A percentile compares a stretch with the other conserved stretches of the same genome.
Evolutionary conservation across 2,797 vertebrate species (phyloP).

Genomic region (Neopelma chrysocephalum): DNA sequence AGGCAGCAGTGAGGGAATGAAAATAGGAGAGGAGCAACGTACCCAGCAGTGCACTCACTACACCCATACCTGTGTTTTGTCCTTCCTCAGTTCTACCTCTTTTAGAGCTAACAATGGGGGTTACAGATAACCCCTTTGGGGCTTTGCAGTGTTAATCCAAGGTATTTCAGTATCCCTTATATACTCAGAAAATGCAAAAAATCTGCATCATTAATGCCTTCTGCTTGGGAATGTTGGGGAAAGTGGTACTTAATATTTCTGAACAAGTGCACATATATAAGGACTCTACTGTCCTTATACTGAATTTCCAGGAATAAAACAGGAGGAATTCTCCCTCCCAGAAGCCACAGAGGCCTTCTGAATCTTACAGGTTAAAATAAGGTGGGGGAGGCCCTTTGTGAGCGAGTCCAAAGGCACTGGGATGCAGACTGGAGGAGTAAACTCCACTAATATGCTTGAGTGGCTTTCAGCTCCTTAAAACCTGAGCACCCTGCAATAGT

Average conservation of each 20-base stretch:
- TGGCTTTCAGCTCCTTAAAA: not conserved
- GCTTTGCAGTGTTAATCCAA: not conserved
- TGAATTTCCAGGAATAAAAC: not conserved
- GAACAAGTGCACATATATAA: rapidly evolving
- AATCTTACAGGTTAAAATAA: not conserved
- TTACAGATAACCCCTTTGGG: not conserved
- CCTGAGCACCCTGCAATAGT: not conserved
- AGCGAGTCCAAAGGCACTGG: not conserved
- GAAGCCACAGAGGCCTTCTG: not conserved
- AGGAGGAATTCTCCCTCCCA: not conserved
- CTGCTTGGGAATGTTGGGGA: not conserved
- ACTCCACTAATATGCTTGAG: not conserved
- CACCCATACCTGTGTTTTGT: not conserved
- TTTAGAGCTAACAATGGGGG: not conserved
- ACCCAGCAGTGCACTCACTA: not conserved
- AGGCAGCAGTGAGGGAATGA: not conserved
- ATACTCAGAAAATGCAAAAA: not conserved
- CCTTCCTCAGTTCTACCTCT: not conserved
- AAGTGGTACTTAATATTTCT: not conserved
- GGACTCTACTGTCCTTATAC: not conserved
- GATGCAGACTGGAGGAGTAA: not conserved
- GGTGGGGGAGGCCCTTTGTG: rapidly evolving
- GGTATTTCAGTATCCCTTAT: not conserved
- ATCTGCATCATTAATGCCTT: not conserved
- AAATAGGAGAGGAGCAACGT: not conserved